Base-by-base conservation (phyloP, 2,888 invertebrate genomes). In the Agrilus cyanescens region DNA sequence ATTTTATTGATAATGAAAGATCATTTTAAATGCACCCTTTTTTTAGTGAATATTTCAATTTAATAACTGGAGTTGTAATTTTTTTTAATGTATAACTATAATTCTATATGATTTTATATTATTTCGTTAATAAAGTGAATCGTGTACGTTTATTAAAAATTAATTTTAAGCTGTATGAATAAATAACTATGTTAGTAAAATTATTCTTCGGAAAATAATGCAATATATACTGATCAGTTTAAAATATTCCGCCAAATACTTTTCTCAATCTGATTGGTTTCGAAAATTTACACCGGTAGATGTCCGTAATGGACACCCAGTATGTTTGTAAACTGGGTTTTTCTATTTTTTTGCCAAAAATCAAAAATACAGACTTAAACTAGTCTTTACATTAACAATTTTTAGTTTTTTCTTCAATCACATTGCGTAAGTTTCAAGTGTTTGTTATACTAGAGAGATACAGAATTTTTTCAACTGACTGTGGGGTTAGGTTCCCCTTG, bases 241-340 rank as follows among this genome's bases (percentile, higher is more conserved):
- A 54, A 57, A 56, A 43, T 44, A 47, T 51, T 47, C 49, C 57
- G 57, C 57, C 45, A 41, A 46, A 46, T 41, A 35, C 16, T 41
- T 38, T 35, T 36, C 41, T 47, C 41, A 45, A 46, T 46, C 43
- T 46, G 45, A 57, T 58, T 59, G 57, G 56, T 48, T 49, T 36
- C 44, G 39, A 39, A 49, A 45, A 52, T 49, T 54, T 54, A 52
- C 55, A 54, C 63, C 65, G 63, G 60, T 58, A 66, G 67, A 64
- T 62, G 65, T 62, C 66, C 61, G 57, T 57, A 58, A 63, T 64
- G 63, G 62, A 61, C 59, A 61, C 61, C 62, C 64, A 67, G 66
- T 67, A 66, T 69, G 69, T 69, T 69, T 69, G 67, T 69, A 69
- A 68, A 69, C 67, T 69, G 67, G 66, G 65, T 60, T 65, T 66